Evolutionary conservation across 2,888 invertebrate genomes (phyloP).

Genomic region (Cephus nigrinus): DNA sequence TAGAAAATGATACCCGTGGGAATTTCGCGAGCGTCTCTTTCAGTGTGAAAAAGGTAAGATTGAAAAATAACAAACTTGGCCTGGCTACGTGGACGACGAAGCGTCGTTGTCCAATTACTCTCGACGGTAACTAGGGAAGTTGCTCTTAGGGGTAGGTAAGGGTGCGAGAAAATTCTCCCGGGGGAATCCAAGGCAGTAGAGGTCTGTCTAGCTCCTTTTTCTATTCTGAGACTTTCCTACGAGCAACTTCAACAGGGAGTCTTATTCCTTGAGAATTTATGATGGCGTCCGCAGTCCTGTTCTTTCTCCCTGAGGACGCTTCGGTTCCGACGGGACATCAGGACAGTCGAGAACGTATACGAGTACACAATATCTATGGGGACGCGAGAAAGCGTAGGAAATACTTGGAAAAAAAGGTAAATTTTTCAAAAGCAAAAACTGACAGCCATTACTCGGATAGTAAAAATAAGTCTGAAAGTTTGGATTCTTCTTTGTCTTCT

Average conservation of each 20-base stretch:
- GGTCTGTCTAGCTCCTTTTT: background rate
- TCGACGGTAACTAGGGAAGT: conserved; percentile 1
- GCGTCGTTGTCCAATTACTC: conserved; percentile 4
- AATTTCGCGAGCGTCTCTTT: no score
- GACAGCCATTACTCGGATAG: no score
- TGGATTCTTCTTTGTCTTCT: no score
- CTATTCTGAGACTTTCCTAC: background rate
- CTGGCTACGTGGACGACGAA: background rate
- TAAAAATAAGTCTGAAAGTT: no score
- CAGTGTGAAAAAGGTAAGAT: conserved; percentile 27
- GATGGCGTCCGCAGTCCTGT: conserved; percentile 14
- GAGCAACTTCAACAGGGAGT: conserved; percentile 18
- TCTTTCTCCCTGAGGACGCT: no score
- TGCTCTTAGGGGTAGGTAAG: background rate
- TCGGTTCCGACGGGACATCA: no score
- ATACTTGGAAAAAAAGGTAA: no score
- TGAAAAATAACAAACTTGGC: conserved; percentile 39
- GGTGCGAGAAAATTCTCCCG: conserved; percentile 10
- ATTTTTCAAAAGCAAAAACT: no score
- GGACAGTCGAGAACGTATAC: no score
- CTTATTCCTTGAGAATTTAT: conserved; percentile 19
- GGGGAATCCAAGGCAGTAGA: background rate
- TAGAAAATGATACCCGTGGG: background rate
- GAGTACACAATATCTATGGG: no score
- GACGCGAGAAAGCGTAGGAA: no score